Percentiles rank a stretch among this genome's conserved stretches.
Conservation (phyloP, 2,888 invertebrate genomes). For the Ferrisia virgata region DNA sequence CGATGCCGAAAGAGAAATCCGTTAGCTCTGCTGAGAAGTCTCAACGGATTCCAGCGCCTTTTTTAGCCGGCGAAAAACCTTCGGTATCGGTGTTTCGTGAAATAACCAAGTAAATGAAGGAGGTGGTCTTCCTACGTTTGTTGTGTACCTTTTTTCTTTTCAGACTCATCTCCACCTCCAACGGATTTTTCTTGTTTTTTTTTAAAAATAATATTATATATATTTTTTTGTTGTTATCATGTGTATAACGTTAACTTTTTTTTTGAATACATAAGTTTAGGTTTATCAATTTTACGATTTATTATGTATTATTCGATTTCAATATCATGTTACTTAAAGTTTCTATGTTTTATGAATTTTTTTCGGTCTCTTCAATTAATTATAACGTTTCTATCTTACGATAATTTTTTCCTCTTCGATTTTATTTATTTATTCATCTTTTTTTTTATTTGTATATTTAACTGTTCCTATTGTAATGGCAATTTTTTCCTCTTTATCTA, state of each 20-base stretch:
- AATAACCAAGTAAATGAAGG: slow-evolving; percentile 31
- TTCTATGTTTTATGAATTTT: not conserved
- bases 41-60: slow-evolving; percentile 46
- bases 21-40: slow-evolving; percentile 53
- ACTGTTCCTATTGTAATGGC: slow-evolving; percentile 6
- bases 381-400: not conserved
- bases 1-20: not conserved
- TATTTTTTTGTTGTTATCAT: not conserved
- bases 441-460: not conserved
- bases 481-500: not conserved
- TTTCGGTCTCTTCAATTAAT: not conserved
- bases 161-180: not conserved
- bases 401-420: not conserved
- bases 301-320: not conserved
- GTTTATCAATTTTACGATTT: not conserved
- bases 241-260: too few relatives aligned
- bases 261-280: too few relatives aligned
- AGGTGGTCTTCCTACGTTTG: not conserved
- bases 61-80: slow-evolving; percentile 49
- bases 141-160: not conserved
- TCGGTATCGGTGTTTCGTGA: slow-evolving; percentile 50
- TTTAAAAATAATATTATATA: too few relatives aligned
- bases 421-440: not conserved
- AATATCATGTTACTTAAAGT: slow-evolving; percentile 5
- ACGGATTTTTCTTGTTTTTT: not conserved